phyloP scores from a whole-genome alignment of 2,113 vertebrate genomes.

The Dunckerocampus dactyliophorus region DNA sequence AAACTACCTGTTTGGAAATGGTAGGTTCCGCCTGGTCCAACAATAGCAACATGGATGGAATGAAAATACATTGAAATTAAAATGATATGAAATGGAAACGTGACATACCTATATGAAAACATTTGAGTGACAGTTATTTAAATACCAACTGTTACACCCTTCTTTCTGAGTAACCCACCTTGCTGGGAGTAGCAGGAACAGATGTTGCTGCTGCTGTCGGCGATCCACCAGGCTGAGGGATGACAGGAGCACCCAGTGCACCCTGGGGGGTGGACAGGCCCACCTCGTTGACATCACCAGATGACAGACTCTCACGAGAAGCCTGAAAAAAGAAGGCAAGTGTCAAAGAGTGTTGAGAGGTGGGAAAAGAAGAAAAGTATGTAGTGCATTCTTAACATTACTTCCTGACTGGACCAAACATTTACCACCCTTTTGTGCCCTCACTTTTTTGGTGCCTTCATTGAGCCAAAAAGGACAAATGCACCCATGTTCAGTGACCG shows the following conservation, averaged over 20 bases:
- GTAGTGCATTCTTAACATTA: not conserved
- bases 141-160: too few species aligned
- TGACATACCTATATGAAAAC: not conserved
- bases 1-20: conserved; percentile 64
- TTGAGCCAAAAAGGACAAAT: conserved; percentile 1
- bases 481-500: conserved; percentile 8
- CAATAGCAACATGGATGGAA: conserved; percentile 33
- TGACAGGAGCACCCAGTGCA: conserved; percentile 79
- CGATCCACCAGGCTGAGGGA: conserved; percentile 73
- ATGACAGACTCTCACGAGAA: conserved; percentile 65
- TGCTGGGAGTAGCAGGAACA: conserved; percentile 75
- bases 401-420: conserved; percentile 3
- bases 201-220: conserved; percentile 67
- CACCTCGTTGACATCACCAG: conserved; percentile 82
- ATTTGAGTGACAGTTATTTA: not conserved
- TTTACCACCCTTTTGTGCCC: conserved; percentile 11
- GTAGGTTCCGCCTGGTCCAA: conserved; percentile 54
- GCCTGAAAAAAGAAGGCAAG: conserved; percentile 34
- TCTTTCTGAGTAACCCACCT: conserved; percentile 71
- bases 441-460: conserved; percentile 5
- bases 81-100: not conserved
- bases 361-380: not conserved
- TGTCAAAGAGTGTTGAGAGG: not conserved
- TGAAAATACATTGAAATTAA: not conserved
- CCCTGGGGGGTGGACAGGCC: conserved; percentile 83